These are phyloP conservation scores for Silurus glanis DNA, from an alignment of 2,113 vertebrate species.

Conservation along the genomic window DNA sequence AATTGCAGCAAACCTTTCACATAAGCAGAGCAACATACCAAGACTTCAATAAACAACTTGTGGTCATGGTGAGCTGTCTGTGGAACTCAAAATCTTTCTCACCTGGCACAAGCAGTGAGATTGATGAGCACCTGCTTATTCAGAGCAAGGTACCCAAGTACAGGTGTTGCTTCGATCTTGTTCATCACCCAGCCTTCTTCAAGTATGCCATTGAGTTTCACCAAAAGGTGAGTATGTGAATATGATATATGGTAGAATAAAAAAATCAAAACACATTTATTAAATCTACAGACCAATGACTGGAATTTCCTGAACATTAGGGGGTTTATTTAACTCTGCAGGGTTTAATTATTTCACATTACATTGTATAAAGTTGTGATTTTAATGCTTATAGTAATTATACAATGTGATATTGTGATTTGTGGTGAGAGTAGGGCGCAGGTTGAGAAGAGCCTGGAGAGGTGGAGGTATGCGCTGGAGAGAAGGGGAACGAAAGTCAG, in stretches of 20 bases:
- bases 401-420: not conserved
- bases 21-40: constrained; percentile 79
- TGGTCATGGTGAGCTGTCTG: constrained; percentile 83
- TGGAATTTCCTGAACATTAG: not conserved
- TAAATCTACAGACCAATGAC: not conserved
- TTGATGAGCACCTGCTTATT: constrained; percentile 72
- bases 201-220: constrained; percentile 79
- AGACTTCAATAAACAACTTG: constrained; percentile 85
- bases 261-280: not conserved
- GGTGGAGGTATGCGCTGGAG: no score
- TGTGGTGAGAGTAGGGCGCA: no score
- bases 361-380: not conserved
- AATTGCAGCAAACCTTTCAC: constrained; percentile 70
- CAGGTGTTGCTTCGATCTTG: constrained; percentile 77
- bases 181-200: constrained; percentile 85
- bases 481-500: no score
- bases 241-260: not conserved
- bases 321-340: not conserved
- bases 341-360: not conserved
- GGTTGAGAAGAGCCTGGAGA: no score
- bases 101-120: constrained; percentile 66
- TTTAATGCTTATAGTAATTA: not conserved
- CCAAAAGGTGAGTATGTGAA: constrained; percentile 73
- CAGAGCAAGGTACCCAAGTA: constrained; percentile 67
- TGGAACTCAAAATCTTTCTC: constrained; percentile 83